Conservation (phyloP, 2,888 invertebrate genomes). For the Agrenia bidenticulata region DNA sequence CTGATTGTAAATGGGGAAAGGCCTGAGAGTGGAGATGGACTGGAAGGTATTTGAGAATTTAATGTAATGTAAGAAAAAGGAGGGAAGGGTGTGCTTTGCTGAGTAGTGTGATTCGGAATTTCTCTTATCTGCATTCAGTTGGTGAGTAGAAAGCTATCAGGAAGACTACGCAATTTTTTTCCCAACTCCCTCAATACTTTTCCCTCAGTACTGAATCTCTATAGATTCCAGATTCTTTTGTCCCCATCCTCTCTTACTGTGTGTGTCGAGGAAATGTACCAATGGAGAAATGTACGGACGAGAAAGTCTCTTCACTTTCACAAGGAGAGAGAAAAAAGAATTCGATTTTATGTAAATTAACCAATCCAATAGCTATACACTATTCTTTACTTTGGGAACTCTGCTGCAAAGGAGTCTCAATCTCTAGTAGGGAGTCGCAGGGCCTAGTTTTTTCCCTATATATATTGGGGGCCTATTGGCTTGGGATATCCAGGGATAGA, state of each 20-base stretch:
- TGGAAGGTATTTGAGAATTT: slow-evolving; percentile 46
- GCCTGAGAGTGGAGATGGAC: slow-evolving; percentile 16
- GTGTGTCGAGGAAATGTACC: background rate
- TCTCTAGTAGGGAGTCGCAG: too few relatives aligned
- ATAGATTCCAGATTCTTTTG: slow-evolving; percentile 31
- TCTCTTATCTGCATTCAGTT: slow-evolving; percentile 48
- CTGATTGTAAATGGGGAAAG: slow-evolving; percentile 45
- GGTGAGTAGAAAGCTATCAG: slow-evolving; percentile 49
- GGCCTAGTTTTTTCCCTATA: background rate
- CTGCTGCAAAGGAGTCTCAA: slow-evolving; percentile 11
- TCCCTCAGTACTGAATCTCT: too few relatives aligned
- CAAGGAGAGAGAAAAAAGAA: slow-evolving; percentile 31
- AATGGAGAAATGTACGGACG: background rate
- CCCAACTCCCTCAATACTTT: slow-evolving; percentile 31
- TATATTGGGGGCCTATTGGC: background rate
- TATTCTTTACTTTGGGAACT: slow-evolving; percentile 41
- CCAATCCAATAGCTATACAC: slow-evolving; percentile 48
- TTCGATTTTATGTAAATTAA: slow-evolving; percentile 52
- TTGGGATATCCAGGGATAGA: slow-evolving; percentile 10
- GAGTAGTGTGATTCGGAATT: slow-evolving; percentile 46
- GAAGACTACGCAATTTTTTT: slow-evolving; percentile 46
- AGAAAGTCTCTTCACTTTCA: slow-evolving; percentile 12
- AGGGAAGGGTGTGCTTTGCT: slow-evolving; percentile 43
- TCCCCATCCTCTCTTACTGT: slow-evolving; percentile 6
- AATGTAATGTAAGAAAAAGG: slow-evolving; percentile 39